These are phyloP conservation scores for Dermolepida albohirtum DNA, from an alignment of 2,888 invertebrate genomes.

Conservation along the genomic window DNA sequence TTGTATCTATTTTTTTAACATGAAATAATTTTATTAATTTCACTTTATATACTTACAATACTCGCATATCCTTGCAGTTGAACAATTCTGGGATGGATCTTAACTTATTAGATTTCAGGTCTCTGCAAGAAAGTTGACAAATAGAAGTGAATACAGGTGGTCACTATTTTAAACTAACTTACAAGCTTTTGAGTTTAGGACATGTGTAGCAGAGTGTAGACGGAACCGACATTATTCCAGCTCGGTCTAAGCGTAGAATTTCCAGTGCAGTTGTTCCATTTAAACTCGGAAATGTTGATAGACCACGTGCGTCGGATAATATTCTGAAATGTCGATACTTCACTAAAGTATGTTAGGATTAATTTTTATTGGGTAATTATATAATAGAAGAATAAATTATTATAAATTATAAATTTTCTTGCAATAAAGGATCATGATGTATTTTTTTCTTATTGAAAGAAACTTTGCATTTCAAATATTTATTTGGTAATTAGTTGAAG, in stretches of 20 bases:
- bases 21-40: background rate
- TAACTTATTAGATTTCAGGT: constrained; percentile 87
- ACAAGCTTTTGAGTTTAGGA: constrained; percentile 87
- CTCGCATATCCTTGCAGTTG: constrained; percentile 83
- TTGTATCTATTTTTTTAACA: too few relatives aligned
- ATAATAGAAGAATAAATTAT: too few relatives aligned
- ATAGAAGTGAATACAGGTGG: constrained; percentile 9
- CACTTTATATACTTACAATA: constrained; percentile 77
- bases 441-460: too few relatives aligned
- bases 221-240: constrained; percentile 80
- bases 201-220: constrained; percentile 79
- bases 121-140: constrained; percentile 69
- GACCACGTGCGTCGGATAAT: constrained; percentile 85
- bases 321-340: constrained; percentile 70
- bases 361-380: background rate
- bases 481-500: too few relatives aligned
- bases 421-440: too few relatives aligned
- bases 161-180: constrained; percentile 66
- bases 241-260: constrained; percentile 84
- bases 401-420: too few relatives aligned
- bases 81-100: constrained; percentile 80
- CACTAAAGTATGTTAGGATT: constrained; percentile 11
- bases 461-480: too few relatives aligned
- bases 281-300: constrained; percentile 85
- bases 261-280: constrained; percentile 84